Percentiles rank a stretch among this genome's conserved stretches.
Conservation (phyloP, 2,888 invertebrate species). For the Rutpela maculata region DNA sequence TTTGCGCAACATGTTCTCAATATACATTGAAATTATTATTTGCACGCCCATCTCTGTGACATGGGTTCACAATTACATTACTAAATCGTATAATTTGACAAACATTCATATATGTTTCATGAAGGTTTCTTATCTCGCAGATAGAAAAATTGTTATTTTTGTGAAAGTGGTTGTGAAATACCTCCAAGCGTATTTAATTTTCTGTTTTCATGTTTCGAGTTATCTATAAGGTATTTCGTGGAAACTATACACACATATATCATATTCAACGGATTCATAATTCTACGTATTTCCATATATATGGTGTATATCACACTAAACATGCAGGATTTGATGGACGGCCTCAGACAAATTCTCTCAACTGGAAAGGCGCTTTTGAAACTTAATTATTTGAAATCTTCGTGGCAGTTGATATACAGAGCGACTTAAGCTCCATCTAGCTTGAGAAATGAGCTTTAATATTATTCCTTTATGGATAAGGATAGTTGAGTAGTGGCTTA, state of each 20-base stretch:
- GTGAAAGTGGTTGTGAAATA: background rate
- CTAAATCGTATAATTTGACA: too few relatives aligned
- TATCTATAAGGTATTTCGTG: background rate
- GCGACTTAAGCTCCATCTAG: background rate
- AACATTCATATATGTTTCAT: too few relatives aligned
- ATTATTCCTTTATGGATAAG: too few relatives aligned
- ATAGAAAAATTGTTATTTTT: too few relatives aligned
- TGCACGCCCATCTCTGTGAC: too few relatives aligned
- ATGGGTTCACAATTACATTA: too few relatives aligned
- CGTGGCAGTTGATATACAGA: background rate
- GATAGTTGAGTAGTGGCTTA: too few relatives aligned
- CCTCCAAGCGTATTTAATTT: background rate
- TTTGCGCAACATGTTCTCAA: too few relatives aligned
- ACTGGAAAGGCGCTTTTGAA: background rate
- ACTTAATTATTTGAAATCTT: background rate
- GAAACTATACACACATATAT: background rate
- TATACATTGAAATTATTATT: too few relatives aligned
- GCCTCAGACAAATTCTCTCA: background rate
- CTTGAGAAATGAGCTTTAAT: too few relatives aligned
- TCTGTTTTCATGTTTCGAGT: background rate
- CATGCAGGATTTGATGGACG: background rate
- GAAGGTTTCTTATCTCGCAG: too few relatives aligned
- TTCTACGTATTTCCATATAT: background rate
- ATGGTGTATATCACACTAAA: background rate
- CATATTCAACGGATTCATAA: background rate